Evolutionary conservation across 2,113 vertebrate species (phyloP).

Genomic region (Nothoprocta pentlandii): DNA sequence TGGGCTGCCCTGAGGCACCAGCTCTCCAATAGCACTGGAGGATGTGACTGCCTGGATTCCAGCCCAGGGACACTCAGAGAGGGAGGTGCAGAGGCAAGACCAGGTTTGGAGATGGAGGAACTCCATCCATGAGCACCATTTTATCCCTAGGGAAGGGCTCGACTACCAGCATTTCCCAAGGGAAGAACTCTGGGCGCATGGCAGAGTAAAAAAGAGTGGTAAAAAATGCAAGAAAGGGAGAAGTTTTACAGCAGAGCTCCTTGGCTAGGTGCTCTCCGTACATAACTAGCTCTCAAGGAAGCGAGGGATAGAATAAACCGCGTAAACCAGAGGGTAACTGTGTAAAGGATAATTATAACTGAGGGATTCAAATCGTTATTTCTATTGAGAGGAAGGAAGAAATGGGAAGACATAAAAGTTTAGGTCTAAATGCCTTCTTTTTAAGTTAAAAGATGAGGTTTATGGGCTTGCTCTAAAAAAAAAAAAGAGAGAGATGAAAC

Average conservation of each 20-base stretch:
- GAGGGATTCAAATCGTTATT: background rate
- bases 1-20: too few relatives aligned
- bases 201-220: fast-evolving
- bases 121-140: fast-evolving
- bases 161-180: too few relatives aligned
- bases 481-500: background rate
- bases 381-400: background rate
- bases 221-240: background rate
- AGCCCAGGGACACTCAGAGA: background rate
- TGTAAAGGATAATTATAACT: background rate
- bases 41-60: too few relatives aligned
- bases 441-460: background rate
- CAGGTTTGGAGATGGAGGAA: background rate
- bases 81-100: background rate
- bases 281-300: background rate
- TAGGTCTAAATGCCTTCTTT: background rate
- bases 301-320: background rate
- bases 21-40: too few relatives aligned
- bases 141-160: background rate
- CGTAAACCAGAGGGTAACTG: background rate
- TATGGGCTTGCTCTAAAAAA: background rate
- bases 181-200: background rate
- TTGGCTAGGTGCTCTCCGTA: background rate
- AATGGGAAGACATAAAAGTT: background rate
- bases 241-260: fast-evolving